A percentile compares a stretch with the other conserved stretches of the same genome.
phyloP scores from a whole-genome alignment of 2,888 invertebrate species.

The Schizaphis graminum region DNA sequence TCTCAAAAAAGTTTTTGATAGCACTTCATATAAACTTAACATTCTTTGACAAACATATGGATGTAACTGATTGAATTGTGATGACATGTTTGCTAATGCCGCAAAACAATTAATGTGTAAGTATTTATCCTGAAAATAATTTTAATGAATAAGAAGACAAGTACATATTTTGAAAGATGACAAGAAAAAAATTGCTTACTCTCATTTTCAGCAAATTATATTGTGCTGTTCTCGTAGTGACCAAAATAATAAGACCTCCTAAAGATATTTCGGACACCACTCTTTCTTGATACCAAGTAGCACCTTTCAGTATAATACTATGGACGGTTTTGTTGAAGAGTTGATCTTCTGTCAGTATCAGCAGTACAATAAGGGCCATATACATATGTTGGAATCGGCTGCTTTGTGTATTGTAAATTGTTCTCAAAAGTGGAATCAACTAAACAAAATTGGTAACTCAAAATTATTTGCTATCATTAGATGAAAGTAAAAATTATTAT shows the following conservation, averaged over 20 bases:
- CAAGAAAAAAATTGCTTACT: slow-evolving; percentile 71
- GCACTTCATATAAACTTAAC: slow-evolving; percentile 90
- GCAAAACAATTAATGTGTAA: slow-evolving; percentile 98
- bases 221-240: slow-evolving; percentile 96
- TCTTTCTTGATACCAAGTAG: slow-evolving; percentile 95
- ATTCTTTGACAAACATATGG: slow-evolving; percentile 96
- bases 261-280: slow-evolving; percentile 91
- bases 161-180: slow-evolving; percentile 38
- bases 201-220: slow-evolving; percentile 97
- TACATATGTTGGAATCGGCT: slow-evolving; percentile 97
- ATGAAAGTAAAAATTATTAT: slow-evolving; percentile 20
- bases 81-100: slow-evolving; percentile 98
- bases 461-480: background rate
- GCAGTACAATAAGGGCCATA: slow-evolving; percentile 96
- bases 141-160: slow-evolving; percentile 64
- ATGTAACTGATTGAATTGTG: slow-evolving; percentile 89
- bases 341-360: slow-evolving; percentile 97
- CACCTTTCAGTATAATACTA: slow-evolving; percentile 87
- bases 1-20: slow-evolving; percentile 87
- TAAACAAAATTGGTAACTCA: slow-evolving; percentile 71
- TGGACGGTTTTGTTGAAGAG: slow-evolving; percentile 94
- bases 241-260: slow-evolving; percentile 92
- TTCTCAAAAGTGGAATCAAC: slow-evolving; percentile 93
- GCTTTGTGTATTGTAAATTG: slow-evolving; percentile 91
- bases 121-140: slow-evolving; percentile 85